Evolutionary conservation across 1,140 invertebrate species (phyloP), one percentile per base, ranked within the genome.

Genomic region (Samia ricini): DNA sequence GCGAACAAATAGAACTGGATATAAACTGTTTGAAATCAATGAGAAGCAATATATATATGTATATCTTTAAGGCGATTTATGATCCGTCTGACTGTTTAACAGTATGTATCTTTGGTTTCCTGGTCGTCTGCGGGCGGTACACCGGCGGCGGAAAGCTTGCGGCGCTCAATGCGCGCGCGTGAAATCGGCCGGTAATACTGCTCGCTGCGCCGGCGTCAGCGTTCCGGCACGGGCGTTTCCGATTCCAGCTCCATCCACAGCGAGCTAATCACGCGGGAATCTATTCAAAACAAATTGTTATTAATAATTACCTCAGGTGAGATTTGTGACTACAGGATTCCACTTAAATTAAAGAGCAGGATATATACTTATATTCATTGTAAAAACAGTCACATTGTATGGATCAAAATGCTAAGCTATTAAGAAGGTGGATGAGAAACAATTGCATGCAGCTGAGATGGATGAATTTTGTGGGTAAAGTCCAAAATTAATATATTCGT

Each of bases 161-260:
- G 83, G 20, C 85, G 82, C 63, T 88, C 83, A 23, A 75, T 69
- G 58, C 87, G 83, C 36, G 81, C 85, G 71, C 87, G 83, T 5
- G 81, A 79, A 24, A 89, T 79, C 22, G 87, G 85, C 81, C 85
- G 82, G 77, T 89, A 81, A 77, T 79, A 89, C 83, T 89, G 86
- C 86, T 89, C 85, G 83, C 84, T 87, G 54, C 86, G 83, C 61
- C 86, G 84, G 6, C 84, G 86, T 89, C 86, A 89, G 82, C 86
- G 86, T 50, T 89, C 84, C 60, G 83, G 86, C 19, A 61, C 61
- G 1, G 79, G 79, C 4, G 74, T 58, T 23, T 81, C 82, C 29
- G 84, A 78, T 73, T 89, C 86, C 64, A 87, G 66, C 67, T 89
- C 86, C 83, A 87, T 85, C 86, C 86, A 89, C 60, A 89, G 62